Evolutionary conservation across 2,888 invertebrate genomes (phyloP), one percentile per base, ranked within the genome.

Genomic region (Strigamia transsilvanica): DNA sequence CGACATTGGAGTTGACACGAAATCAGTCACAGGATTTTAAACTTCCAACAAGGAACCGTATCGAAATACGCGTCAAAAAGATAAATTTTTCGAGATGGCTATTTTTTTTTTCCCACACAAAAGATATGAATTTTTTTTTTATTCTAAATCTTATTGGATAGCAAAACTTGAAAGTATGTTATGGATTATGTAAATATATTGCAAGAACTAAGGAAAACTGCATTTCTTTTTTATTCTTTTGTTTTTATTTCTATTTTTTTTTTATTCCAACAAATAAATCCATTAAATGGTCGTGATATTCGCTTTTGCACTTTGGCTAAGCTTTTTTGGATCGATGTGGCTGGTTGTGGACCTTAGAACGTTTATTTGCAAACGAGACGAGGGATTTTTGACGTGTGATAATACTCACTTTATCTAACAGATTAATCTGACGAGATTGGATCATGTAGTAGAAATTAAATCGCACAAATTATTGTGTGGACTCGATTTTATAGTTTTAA

Each of bases 21-120:
- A 73, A 73, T 73, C 73, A 73, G 73, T 73, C 73, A 73, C 15
- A 32, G 73, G 73, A 73, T 73, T 73, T 73, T 73, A 73, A 73
- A 32, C 73, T 73, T 73, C 27, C 73, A 73, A 73, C 27, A 73
- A 73, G 73, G 32, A 73, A 73, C 73, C 73, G 73, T 73, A 73
- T 73, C 73, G 23, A 73, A 73, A 73, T 73, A 73, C 73, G 32
- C 73, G 73, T 73, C 73, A 73, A 73, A 73, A 27, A 73, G 73
- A 73, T 73, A 73, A 73, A 73, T 73, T 73, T 73, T 56, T 21
- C 56, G 3, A 18, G 18, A 56, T n/a, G n/a, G n/a, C n/a, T n/a
- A 56, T 9, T 2, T 18, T 7, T 51, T n/a, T 2, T 56, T 56
- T 46, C n/a, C 46, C 56, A 4, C 56, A n/a, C n/a, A n/a, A n/a